Base-by-base conservation (phyloP, 2,113 vertebrate species). In the zebrafish (Danio rerio) region DNA sequence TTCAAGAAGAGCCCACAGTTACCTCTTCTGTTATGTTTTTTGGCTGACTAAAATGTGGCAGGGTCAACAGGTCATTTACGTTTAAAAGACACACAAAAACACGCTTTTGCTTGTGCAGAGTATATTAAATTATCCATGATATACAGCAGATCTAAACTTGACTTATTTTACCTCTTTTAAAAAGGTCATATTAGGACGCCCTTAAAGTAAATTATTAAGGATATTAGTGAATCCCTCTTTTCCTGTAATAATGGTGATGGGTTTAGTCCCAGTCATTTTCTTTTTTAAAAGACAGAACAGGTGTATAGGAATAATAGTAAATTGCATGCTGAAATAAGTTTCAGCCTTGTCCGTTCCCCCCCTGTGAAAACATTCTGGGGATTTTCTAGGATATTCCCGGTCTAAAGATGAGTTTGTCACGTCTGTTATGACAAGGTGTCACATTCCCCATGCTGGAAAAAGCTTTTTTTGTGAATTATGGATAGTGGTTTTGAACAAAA, bases 381-480 rank as follows among this genome's bases (percentile, higher is more conserved):
- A 20, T 21, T n/a, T 5, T 61, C 43, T 78, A 20, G 18, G 68
- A 73, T 65, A 42, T 42, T 58, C 50, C 20, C n/a, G 50, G 49
- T 59, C 69, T 66, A 66, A 21, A 12, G 18, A n/a, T 66, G 43
- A 45, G 31, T 18, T 80, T 63, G 21, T 13, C 11, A 76, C 49
- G 21, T 80, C 53, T 83, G 63, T 77, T 56, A 50, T 82, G 69
- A 86, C 77, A 83, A 62, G 45, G 16, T 83, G 81, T 55, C 77
- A 80, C 47, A 65, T 86, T 62, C 73, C 12, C 13, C 55, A 50
- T 70, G 70, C 55, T 75, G 58, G 50, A 79, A 82, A 85, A 79
- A 20, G 76, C 45, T 53, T 78, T 85, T 68, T 83, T 76, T 47
- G 71, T 86, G 61, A 83, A 86, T 86, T 86, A 80, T 83, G 63